Percentiles rank a stretch among this genome's conserved stretches.
Evolutionary conservation across 2,113 vertebrate genomes (phyloP).

Genomic region (Nothocercus julius): DNA sequence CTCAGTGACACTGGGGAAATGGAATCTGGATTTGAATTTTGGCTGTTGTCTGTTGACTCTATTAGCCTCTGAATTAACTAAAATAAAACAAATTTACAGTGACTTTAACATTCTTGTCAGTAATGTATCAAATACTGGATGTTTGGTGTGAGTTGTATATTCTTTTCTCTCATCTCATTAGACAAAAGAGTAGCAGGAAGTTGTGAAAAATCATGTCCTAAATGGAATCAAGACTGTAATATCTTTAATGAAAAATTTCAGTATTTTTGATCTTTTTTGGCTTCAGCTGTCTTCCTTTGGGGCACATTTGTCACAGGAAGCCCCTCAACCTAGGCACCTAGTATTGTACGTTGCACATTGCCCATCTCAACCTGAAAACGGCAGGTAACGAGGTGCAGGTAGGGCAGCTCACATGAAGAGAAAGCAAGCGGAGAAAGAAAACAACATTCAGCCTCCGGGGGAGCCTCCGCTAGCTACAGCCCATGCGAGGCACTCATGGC

Average conservation of each 20-base stretch:
- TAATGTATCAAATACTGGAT: background rate
- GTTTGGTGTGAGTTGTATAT: background rate
- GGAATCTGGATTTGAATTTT: background rate
- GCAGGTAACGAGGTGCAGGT: background rate
- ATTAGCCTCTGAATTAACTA: background rate
- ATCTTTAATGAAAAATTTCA: background rate
- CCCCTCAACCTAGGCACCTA: background rate
- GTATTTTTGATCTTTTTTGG: background rate
- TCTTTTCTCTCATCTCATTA: background rate
- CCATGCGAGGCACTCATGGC: background rate
- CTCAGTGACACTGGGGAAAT: background rate
- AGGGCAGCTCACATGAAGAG: background rate
- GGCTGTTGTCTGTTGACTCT: background rate
- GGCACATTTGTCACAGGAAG: background rate
- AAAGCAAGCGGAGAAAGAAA: background rate
- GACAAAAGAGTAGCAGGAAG: background rate
- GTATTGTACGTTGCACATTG: background rate
- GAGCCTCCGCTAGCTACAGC: background rate
- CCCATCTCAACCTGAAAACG: background rate
- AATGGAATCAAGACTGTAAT: background rate
- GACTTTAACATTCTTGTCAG: background rate
- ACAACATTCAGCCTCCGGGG: background rate
- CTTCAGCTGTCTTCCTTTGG: background rate
- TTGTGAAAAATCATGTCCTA: background rate
- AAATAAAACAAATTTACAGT: background rate